A percentile compares a stretch with the other conserved stretches of the same genome.
These are phyloP conservation scores for Buathra laborator DNA, from an alignment of 2,888 invertebrate genomes.

Conservation along the genomic window DNA sequence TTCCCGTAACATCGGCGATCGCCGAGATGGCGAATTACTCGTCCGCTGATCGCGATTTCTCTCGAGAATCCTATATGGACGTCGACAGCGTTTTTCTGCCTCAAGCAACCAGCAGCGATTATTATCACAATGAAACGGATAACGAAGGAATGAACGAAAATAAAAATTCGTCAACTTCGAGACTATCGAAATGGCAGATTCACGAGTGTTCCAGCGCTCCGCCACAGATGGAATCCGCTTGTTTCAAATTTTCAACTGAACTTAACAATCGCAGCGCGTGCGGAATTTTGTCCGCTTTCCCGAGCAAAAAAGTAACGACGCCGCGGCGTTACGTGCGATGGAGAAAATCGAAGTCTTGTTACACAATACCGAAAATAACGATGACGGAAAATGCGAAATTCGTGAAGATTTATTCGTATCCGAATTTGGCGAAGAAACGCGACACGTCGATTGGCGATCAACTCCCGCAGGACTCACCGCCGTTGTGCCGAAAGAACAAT, in stretches of 20 bases:
- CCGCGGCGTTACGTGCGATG: constrained; percentile 77
- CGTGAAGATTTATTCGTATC: constrained; percentile 74
- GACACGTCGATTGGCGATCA: constrained; percentile 44
- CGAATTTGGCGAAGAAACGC: constrained; percentile 72
- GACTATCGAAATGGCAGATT: constrained; percentile 38
- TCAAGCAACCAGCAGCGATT: constrained; percentile 35
- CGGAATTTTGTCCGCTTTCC: constrained; percentile 33
- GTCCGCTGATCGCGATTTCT: not conserved
- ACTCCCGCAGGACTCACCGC: constrained; percentile 58
- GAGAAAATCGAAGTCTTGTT: constrained; percentile 78
- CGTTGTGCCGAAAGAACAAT: constrained; percentile 46
- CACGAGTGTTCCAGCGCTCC: constrained; percentile 33
- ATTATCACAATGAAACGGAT: not conserved
- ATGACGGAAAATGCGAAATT: constrained; percentile 72
- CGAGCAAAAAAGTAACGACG: constrained; percentile 70
- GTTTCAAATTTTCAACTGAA: constrained; percentile 47
- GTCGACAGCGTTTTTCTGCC: constrained; percentile 42
- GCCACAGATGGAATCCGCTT: constrained; percentile 27
- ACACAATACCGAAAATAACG: constrained; percentile 71
- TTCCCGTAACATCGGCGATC: constrained; percentile 59
- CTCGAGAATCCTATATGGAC: constrained; percentile 55
- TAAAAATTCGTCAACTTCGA: not conserved
- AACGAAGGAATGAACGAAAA: not conserved
- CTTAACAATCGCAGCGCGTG: constrained; percentile 36
- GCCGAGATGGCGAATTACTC: not conserved